These are phyloP conservation scores for Caenorhabditis drosophilae DNA, from an alignment of 2,888 invertebrate species.

Conservation along the genomic window DNA sequence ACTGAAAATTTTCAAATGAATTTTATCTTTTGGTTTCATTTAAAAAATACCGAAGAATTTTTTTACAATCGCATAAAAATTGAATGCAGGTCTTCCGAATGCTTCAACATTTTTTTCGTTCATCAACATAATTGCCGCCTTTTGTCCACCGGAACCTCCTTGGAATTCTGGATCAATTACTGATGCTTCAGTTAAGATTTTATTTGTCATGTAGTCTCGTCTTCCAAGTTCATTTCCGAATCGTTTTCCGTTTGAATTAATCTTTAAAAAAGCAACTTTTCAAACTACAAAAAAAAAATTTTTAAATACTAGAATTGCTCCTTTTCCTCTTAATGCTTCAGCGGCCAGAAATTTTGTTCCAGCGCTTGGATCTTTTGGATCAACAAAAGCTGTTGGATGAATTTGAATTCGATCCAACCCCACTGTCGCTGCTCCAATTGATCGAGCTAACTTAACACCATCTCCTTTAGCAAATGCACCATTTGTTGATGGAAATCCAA, in stretches of 20 bases:
- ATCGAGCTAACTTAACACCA: slow-evolving; percentile 66
- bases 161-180: slow-evolving; percentile 38
- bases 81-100: slow-evolving; percentile 68
- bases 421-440: slow-evolving; percentile 63
- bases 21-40: background rate
- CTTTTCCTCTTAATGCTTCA: slow-evolving; percentile 68
- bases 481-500: slow-evolving; percentile 66
- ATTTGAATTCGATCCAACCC: slow-evolving; percentile 67
- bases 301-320: slow-evolving; percentile 58
- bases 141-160: slow-evolving; percentile 43
- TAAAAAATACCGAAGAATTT: slow-evolving; percentile 61
- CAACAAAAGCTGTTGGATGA: slow-evolving; percentile 68
- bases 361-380: slow-evolving; percentile 63
- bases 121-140: slow-evolving; percentile 62
- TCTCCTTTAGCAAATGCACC: slow-evolving; percentile 67
- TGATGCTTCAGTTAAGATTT: slow-evolving; percentile 58
- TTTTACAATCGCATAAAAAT: slow-evolving; percentile 67
- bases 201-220: slow-evolving; percentile 62
- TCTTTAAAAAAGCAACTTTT: slow-evolving; percentile 17
- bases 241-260: slow-evolving; percentile 61
- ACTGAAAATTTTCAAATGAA: slow-evolving; percentile 18
- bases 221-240: slow-evolving; percentile 68
- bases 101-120: slow-evolving; percentile 60
- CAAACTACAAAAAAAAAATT: background rate
- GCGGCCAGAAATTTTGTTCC: slow-evolving; percentile 69